Conservation (phyloP, 1,140 invertebrate genomes). For the Pissodes strobi region DNA sequence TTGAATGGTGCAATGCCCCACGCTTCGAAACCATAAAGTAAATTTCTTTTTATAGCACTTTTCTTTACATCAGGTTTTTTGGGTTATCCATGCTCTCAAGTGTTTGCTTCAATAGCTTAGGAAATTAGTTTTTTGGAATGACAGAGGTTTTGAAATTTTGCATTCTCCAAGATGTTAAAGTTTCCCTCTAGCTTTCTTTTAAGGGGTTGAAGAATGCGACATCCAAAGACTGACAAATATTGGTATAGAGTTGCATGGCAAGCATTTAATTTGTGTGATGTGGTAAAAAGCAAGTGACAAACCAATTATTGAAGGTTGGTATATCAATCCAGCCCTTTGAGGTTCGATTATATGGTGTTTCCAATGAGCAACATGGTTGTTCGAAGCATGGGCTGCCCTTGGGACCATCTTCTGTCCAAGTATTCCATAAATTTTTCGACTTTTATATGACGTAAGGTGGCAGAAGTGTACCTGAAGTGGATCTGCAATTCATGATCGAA, state of each 20-base stretch:
- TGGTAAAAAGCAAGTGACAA: too few relatives aligned
- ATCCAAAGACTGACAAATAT: too few relatives aligned
- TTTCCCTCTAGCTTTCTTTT: neutral
- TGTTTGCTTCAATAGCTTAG: too few relatives aligned
- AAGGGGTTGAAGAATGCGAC: conserved; percentile 3
- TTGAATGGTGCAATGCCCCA: too few relatives aligned
- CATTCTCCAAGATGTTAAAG: too few relatives aligned
- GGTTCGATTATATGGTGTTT: conserved; percentile 1
- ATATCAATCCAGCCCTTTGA: conserved; percentile 9
- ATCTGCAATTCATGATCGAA: neutral
- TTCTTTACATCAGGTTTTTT: conserved; percentile 7
- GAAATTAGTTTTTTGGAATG: conserved; percentile 13
- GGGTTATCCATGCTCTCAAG: too few relatives aligned
- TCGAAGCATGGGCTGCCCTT: conserved; percentile 8
- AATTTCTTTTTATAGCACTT: conserved; percentile 12
- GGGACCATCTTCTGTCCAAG: too few relatives aligned
- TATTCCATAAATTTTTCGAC: neutral
- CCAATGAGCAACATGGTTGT: conserved; percentile 8
- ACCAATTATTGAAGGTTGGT: too few relatives aligned
- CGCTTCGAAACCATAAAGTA: conserved; percentile 5
- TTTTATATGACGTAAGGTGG: too few relatives aligned
- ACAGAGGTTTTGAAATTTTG: too few relatives aligned
- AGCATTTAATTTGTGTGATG: neutral
- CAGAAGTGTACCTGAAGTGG: too few relatives aligned
- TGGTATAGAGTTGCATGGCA: neutral